These are phyloP conservation scores for Choloepus hoffmanni DNA, from an alignment of 2,113 vertebrate species.

Conservation along the genomic window DNA sequence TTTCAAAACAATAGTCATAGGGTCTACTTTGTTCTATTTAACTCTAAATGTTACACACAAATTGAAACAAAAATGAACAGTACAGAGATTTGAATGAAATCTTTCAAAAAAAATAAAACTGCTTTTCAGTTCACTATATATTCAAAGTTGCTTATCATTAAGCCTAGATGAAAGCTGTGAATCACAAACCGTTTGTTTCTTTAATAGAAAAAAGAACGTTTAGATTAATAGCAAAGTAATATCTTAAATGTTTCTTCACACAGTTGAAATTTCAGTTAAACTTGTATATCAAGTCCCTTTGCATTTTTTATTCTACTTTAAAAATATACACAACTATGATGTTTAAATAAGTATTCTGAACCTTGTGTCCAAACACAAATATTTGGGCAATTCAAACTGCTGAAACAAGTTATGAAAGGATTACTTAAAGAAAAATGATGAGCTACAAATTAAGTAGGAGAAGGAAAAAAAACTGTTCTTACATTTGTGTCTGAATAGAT, in stretches of 20 bases:
- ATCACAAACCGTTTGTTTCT: constrained; percentile 59
- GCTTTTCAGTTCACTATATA: constrained; percentile 67
- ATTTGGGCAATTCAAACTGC: constrained; percentile 67
- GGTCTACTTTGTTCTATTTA: constrained; percentile 80
- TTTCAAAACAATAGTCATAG: constrained; percentile 84
- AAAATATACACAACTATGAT: constrained; percentile 85
- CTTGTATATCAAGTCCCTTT: constrained; percentile 76
- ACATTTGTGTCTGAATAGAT: constrained; percentile 29
- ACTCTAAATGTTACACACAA: constrained; percentile 74
- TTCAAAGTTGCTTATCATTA: constrained; percentile 81
- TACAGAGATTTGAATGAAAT: constrained; percentile 80
- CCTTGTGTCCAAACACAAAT: constrained; percentile 79
- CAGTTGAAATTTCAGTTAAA: constrained; percentile 77
- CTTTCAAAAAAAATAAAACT: constrained; percentile 78
- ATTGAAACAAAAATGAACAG: constrained; percentile 77
- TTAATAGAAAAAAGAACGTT: constrained; percentile 72
- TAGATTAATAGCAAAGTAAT: constrained; percentile 78
- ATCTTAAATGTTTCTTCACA: constrained; percentile 76
- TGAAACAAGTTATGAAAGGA: constrained; percentile 51
- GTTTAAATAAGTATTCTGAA: constrained; percentile 82
- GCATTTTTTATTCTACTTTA: constrained; percentile 69
- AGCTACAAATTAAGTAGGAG: constrained; percentile 49
- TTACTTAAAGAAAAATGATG: constrained; percentile 48
- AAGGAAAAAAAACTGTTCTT: constrained; percentile 48
- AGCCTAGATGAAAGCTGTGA: constrained; percentile 65